These are phyloP conservation scores for Stichodactyla helianthus DNA, from an alignment of 64 coral and sea anemone species.

Conservation along the genomic window DNA sequence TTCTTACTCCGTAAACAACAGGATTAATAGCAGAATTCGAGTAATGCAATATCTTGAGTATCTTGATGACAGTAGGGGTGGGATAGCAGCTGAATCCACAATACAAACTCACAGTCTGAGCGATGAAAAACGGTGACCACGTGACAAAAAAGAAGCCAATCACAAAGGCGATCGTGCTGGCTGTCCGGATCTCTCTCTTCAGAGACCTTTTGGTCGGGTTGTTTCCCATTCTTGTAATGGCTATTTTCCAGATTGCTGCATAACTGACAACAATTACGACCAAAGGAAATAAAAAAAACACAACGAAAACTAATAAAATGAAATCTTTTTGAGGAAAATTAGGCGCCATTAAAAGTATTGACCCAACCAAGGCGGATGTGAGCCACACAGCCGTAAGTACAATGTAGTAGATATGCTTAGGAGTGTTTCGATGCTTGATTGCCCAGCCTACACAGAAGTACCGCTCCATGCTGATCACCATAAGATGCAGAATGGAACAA, in stretches of 20 bases:
- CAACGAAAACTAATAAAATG: slow-evolving; percentile 39
- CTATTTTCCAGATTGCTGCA: slow-evolving; percentile 80
- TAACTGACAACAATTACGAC: slow-evolving; percentile 77
- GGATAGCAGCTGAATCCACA: background rate
- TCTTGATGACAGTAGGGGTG: background rate
- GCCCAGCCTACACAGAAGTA: slow-evolving; percentile 93
- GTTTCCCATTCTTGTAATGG: slow-evolving; percentile 81
- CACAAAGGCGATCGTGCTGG: slow-evolving; percentile 83
- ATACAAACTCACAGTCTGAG: slow-evolving; percentile 23
- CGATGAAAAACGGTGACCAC: slow-evolving; percentile 83
- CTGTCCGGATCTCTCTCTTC: slow-evolving; percentile 68
- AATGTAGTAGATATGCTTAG: slow-evolving; percentile 74
- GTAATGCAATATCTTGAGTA: slow-evolving; percentile 85
- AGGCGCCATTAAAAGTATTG: slow-evolving; percentile 23
- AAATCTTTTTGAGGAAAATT: slow-evolving; percentile 20
- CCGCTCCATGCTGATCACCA: slow-evolving; percentile 64
- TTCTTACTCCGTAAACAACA: slow-evolving; percentile 84
- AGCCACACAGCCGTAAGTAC: slow-evolving; percentile 65
- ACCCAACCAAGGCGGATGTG: slow-evolving; percentile 51
- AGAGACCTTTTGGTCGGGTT: slow-evolving; percentile 82
- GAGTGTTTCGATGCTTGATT: slow-evolving; percentile 65
- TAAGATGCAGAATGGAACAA: slow-evolving; percentile 59
- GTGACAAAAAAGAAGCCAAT: slow-evolving; percentile 87
- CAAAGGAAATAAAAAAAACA: slow-evolving; percentile 71
- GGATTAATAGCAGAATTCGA: slow-evolving; percentile 82